Percentiles rank a stretch among this genome's conserved stretches.
Conservation (phyloP, 2,888 invertebrate genomes). For the Tricholauxania praeusta region DNA sequence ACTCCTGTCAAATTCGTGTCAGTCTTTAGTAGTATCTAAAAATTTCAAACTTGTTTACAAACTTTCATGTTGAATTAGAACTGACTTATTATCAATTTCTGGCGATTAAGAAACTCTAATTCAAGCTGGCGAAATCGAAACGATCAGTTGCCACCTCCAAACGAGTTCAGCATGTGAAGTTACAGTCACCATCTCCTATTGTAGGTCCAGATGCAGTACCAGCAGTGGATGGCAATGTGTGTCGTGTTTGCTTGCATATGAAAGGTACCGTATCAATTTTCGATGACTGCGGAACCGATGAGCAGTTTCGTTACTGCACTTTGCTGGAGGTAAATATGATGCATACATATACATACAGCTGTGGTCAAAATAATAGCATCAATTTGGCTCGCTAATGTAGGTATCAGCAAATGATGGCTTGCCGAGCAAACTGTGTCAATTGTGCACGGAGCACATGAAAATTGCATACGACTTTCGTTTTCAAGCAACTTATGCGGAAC, state of each 20-base stretch:
- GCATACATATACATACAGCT: not conserved
- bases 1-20: no score
- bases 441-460: constrained; percentile 46
- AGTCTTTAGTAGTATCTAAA: no score
- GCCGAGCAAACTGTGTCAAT: constrained; percentile 45
- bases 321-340: constrained; percentile 37
- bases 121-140: constrained; percentile 27
- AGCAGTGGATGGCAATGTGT: constrained; percentile 42
- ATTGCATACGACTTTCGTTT: constrained; percentile 49
- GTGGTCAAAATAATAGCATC: no score
- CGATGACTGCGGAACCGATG: constrained; percentile 48
- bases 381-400: constrained; percentile 15
- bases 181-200: not conserved
- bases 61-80: no score
- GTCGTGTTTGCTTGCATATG: constrained; percentile 46
- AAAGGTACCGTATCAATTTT: constrained; percentile 45
- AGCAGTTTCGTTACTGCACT: constrained; percentile 48
- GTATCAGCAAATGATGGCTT: constrained; percentile 44
- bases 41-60: no score
- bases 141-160: not conserved
- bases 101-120: not conserved
- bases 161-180: not conserved
- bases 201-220: not conserved
- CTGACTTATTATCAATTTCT: no score
- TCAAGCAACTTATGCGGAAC: constrained; percentile 47